phyloP scores from a whole-genome alignment of 2,797 vertebrate species.

The Novumbra hubbsi region DNA sequence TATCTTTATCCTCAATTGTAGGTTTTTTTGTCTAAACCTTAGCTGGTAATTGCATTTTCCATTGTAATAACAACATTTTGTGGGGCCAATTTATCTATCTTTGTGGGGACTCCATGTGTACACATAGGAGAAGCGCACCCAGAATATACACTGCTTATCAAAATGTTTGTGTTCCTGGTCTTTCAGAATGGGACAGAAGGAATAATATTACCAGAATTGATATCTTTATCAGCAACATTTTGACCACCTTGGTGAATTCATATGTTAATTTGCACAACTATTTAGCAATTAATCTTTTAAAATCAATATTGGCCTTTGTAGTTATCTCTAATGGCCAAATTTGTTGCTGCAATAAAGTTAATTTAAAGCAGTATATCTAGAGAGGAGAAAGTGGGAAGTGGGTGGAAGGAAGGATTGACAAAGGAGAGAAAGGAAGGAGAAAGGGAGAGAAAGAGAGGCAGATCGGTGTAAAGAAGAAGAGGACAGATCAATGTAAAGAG shows the following conservation, averaged over 20 bases:
- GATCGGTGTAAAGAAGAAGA: no score
- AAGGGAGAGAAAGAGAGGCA: not conserved
- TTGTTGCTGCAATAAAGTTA: not conserved
- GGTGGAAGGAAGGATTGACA: not conserved
- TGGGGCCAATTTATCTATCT: no score
- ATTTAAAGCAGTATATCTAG: not conserved
- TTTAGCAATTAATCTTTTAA: not conserved
- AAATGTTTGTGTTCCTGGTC: not conserved
- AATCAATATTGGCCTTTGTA: not conserved
- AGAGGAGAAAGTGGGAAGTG: not conserved
- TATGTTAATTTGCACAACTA: not conserved
- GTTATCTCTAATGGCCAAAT: not conserved
- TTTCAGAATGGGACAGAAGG: not conserved
- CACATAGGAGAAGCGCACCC: not conserved
- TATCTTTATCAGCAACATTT: not conserved
- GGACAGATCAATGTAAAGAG: not conserved
- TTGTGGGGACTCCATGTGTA: no score
- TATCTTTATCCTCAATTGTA: no score
- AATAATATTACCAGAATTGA: not conserved
- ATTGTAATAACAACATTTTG: no score
- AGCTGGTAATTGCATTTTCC: no score
- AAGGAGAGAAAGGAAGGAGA: not conserved
- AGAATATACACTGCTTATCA: not conserved
- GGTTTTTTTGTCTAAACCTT: no score
- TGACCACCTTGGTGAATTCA: not conserved